Percentiles rank a stretch among this genome's conserved stretches.
Conservation (phyloP, 92 coral and sea anemone species). For the Epizoanthus ramosus region DNA sequence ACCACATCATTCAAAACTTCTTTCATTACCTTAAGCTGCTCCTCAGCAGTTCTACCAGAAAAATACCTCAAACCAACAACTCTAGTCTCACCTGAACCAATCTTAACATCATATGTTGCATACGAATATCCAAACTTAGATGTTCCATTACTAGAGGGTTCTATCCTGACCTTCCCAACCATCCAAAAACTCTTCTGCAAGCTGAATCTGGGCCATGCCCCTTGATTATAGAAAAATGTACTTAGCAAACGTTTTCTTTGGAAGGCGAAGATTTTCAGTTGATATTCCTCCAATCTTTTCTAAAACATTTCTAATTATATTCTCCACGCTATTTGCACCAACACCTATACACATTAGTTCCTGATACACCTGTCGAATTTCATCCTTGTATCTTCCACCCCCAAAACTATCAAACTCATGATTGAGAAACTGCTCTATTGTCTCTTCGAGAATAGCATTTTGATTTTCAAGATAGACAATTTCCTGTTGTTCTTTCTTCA, state of each 20-base stretch:
- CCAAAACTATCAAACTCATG: slow-evolving; percentile 14
- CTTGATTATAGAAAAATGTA: slow-evolving; percentile 33
- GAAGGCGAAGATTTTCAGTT: slow-evolving; percentile 18
- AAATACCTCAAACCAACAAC: slow-evolving; percentile 45
- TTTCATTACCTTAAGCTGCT: slow-evolving; percentile 11
- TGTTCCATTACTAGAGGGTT: slow-evolving; percentile 45
- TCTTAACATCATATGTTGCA: slow-evolving; percentile 36
- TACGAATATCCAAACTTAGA: slow-evolving; percentile 41
- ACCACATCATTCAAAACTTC: slow-evolving; percentile 37
- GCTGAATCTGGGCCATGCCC: slow-evolving; percentile 45
- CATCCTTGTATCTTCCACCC: slow-evolving; percentile 20
- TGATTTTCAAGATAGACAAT: slow-evolving; percentile 15
- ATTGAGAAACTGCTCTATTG: slow-evolving; percentile 16
- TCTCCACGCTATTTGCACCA: slow-evolving; percentile 37
- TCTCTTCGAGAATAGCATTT: slow-evolving; percentile 31
- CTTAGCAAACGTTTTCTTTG: slow-evolving; percentile 44
- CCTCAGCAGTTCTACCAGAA: slow-evolving; percentile 38
- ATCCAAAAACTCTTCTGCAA: slow-evolving; percentile 38
- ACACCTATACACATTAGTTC: slow-evolving; percentile 38
- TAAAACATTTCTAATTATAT: slow-evolving; percentile 30
- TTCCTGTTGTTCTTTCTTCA: slow-evolving; percentile 27
- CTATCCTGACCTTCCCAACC: slow-evolving; percentile 25
- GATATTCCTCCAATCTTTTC: slow-evolving; percentile 37
- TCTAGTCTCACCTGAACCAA: slow-evolving; percentile 35
- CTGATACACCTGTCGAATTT: slow-evolving; percentile 34